These are phyloP conservation scores for Pegea sp. DNA, from an alignment of 23 tunicate species.

Conservation along the genomic window DNA sequence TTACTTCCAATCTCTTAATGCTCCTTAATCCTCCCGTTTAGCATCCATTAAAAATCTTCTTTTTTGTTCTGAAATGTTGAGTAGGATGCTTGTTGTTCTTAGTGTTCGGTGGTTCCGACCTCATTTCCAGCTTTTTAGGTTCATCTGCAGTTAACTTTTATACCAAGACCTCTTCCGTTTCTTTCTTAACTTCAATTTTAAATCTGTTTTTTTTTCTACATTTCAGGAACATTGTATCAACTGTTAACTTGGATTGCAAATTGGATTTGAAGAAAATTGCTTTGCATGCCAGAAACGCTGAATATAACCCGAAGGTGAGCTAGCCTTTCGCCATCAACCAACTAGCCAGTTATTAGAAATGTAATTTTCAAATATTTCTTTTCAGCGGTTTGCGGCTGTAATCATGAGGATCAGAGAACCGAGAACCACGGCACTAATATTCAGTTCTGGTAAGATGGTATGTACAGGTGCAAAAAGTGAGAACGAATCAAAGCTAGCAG, in stretches of 20 bases:
- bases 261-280: slow-evolving; percentile 90
- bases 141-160: background rate
- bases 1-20: too few relatives aligned
- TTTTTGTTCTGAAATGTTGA: too few relatives aligned
- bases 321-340: background rate
- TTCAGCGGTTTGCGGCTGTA: slow-evolving; percentile 96
- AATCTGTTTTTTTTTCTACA: background rate
- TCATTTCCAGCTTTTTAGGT: background rate
- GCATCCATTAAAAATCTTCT: too few relatives aligned
- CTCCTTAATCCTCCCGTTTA: too few relatives aligned
- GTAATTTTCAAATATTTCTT: background rate
- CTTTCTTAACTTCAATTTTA: too few relatives aligned
- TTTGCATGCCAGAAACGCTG: slow-evolving; percentile 98
- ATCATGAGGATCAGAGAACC: slow-evolving; percentile 99
- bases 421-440: slow-evolving; percentile 93
- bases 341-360: background rate
- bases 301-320: slow-evolving; percentile 93
- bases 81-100: background rate
- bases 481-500: slow-evolving; percentile 80
- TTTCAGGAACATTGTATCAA: slow-evolving; percentile 82
- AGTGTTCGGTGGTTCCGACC: background rate
- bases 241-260: slow-evolving; percentile 82
- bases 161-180: background rate
- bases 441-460: slow-evolving; percentile 99
- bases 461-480: slow-evolving; percentile 99